These are phyloP conservation scores for Riparia riparia DNA, from an alignment of 2,113 vertebrate genomes.

Conservation along the genomic window DNA sequence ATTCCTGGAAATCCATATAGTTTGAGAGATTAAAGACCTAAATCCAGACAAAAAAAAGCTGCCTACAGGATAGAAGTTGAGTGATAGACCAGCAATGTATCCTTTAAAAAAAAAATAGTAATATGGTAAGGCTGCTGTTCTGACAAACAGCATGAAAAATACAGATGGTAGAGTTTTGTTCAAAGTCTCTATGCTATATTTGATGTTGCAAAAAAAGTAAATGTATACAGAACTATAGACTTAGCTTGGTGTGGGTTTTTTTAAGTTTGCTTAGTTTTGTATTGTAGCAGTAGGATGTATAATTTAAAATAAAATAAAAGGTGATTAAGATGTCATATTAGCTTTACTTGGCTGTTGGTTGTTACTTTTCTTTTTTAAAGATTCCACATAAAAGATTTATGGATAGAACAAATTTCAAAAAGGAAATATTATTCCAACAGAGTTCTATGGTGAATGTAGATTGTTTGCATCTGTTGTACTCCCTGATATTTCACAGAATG, in stretches of 20 bases:
- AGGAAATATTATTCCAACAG: slow-evolving; percentile 63
- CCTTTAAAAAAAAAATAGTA: not conserved
- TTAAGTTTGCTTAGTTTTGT: slow-evolving; percentile 16
- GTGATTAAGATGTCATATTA: not conserved
- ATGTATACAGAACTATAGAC: not conserved
- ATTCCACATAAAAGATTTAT: slow-evolving; percentile 14
- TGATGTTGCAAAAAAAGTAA: not conserved
- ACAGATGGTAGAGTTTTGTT: not conserved
- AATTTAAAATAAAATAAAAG: slow-evolving; percentile 33
- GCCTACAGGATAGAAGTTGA: not conserved
- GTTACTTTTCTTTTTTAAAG: not conserved
- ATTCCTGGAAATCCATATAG: slow-evolving; percentile 5
- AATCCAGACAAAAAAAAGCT: not conserved
- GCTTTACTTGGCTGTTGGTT: not conserved
- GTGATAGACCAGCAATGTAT: not conserved
- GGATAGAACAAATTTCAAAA: slow-evolving; percentile 64
- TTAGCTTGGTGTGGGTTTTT: not conserved
- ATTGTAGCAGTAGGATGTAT: not conserved
- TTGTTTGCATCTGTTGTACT: slow-evolving; percentile 57
- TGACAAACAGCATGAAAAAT: not conserved
- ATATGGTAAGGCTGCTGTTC: not conserved
- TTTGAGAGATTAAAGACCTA: slow-evolving; percentile 12
- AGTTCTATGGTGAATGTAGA: slow-evolving; percentile 44
- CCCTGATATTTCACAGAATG: slow-evolving; percentile 40
- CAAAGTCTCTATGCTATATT: not conserved